Base-by-base conservation (phyloP, 1,140 invertebrate genomes). In the Heliconius melpomene region DNA sequence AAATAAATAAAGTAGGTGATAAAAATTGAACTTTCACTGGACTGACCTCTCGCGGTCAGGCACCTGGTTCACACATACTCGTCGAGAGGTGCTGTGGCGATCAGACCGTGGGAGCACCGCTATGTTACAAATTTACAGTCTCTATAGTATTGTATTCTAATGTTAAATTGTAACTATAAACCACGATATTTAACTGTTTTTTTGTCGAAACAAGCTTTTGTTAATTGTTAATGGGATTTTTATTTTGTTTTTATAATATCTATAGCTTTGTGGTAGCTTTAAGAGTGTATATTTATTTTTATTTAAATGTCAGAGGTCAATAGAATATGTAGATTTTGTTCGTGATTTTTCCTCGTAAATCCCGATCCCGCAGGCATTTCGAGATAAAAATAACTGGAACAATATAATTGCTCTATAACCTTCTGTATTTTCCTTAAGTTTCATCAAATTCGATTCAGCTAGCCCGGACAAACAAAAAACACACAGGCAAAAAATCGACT, bases 21-120 rank as follows among this genome's bases (percentile, higher is more conserved):
- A 74, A 74, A 74, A 74, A 74, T 52, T 52, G 50, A 74, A 57
- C 73, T 74, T 74, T 74, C 73, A 57, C 73, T 74, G 36, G 7
- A 29, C 50, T 52, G 73, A 74, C 73, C 73, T 74, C 73, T 50
- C 40, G 36, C 73, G 73, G 73, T 54, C 73, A 74, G 38, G 46
- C 73, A 54, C 40, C 40, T 54, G 20, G 50, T 74, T 74, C 60
- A 66, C 60, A 66, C 60, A 66, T 60, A 16, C 40, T n/a, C 52
- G 52, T 54, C 16, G 18, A n/a, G 3, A 66, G 11, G 23, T 29
- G 13, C 60, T 29, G 60, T 66, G 26, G 60, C 60, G 60, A 66
- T 26, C 26, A 16, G 60, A 66, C 60, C 60, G 60, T 66, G 60
- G 29, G 60, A 66, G 60, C 23, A 66, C 60, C 60, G 60, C 60